Percentiles rank a stretch among this genome's conserved stretches.
These are phyloP conservation scores for Bungarus multicinctus DNA, from an alignment of 2,113 vertebrate species.

Conservation along the genomic window DNA sequence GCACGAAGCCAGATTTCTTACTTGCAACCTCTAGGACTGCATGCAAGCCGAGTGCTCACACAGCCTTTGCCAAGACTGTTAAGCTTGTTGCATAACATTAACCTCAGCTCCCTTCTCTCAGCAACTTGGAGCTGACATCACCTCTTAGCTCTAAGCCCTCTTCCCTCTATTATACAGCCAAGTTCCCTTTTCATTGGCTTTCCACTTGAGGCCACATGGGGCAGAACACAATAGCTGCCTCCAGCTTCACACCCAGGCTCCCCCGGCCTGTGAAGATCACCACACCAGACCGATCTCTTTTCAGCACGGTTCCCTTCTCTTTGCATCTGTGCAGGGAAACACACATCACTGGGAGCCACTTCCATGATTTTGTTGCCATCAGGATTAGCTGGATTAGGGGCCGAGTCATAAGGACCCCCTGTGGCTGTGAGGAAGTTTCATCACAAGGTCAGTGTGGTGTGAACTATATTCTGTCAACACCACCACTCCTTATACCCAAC, in stretches of 20 bases:
- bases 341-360: slow-evolving; percentile 71
- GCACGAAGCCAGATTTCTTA: not conserved
- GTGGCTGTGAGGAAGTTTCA: slow-evolving; percentile 77
- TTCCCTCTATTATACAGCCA: slow-evolving; percentile 60
- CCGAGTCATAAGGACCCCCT: slow-evolving; percentile 80
- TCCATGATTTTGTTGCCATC: slow-evolving; percentile 78
- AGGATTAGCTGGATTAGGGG: slow-evolving; percentile 83
- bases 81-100: slow-evolving; percentile 78
- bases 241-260: slow-evolving; percentile 49
- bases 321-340: slow-evolving; percentile 65
- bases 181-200: slow-evolving; percentile 64
- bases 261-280: slow-evolving; percentile 35
- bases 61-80: slow-evolving; percentile 40
- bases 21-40: not conserved
- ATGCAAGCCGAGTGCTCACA: not conserved
- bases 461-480: slow-evolving; percentile 77
- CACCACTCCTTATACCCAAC: slow-evolving; percentile 59
- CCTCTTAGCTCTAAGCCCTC: slow-evolving; percentile 52
- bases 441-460: slow-evolving; percentile 76
- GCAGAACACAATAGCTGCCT: slow-evolving; percentile 41
- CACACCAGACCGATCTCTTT: slow-evolving; percentile 39
- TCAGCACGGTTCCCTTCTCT: slow-evolving; percentile 47
- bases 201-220: slow-evolving; percentile 55
- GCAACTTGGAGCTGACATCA: slow-evolving; percentile 62
- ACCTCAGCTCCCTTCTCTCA: slow-evolving; percentile 74